Base-by-base conservation (phyloP, 2,797 vertebrate genomes). In the Arrhamphus sclerolepis region DNA sequence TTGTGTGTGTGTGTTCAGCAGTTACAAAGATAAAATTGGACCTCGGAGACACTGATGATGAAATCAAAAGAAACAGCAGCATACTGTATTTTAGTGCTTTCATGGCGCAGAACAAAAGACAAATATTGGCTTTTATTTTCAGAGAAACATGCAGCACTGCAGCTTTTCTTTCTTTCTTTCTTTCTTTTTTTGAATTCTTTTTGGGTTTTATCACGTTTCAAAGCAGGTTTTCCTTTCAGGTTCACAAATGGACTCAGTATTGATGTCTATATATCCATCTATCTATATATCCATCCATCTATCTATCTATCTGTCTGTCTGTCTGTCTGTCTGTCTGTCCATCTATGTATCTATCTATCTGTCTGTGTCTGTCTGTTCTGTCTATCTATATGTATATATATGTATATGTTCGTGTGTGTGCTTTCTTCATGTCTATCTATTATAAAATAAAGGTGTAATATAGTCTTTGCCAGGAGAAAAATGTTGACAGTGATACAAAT, bases 21-120 rank as follows among this genome's bases (percentile, higher is more conserved):
- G 46, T 21, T 55, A 39, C 43, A 54, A 55, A 61, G 29, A 49
- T 13, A 28, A 55, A 67, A 66, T 56, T 47, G 62, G 63, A 66
- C 65, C 58, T 62, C 1, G 34, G 67, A 80, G 72, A 78, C 59
- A 9, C 21, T 0, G 10, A 59, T 84, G 75, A 82, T 80, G 75
- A 80, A 82, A 86, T 75, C 62, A 65, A 54, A 72, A 48, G 67
- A 65, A 78, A 78, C 62, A 1, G 42, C 68, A 20, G 46, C 42
- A 60, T 14, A 38, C 34, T 38, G 34, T 42, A 46, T 59, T 74
- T 59, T 20, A 46, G 19, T 13, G n/a, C 64, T 75, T 71, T 61
- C 6, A 17, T 24, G 26, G 14, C 64, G 26, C 48, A 64, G 46
- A 48, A 67, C 22, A 51, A 52, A 48, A 66, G 68, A 77, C 56